Conservation (phyloP, 2,888 invertebrate genomes). For the Pachydiplax longipennis region DNA sequence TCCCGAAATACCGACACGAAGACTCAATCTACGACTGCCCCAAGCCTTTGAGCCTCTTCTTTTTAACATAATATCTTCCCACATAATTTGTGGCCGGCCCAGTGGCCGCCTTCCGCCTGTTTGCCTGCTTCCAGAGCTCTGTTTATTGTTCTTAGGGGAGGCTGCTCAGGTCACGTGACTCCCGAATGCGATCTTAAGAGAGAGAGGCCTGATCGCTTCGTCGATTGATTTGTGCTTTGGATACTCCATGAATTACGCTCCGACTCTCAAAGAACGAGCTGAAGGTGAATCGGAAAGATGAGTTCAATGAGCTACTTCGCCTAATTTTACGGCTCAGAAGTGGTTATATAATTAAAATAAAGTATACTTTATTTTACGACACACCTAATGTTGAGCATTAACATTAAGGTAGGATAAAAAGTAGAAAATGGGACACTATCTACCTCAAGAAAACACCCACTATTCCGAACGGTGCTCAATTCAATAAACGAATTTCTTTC, state of each 20-base stretch:
- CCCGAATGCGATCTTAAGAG: background rate
- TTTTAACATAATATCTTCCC: background rate
- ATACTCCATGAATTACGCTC: background rate
- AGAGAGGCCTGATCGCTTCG: background rate
- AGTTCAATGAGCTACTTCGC: too few species aligned
- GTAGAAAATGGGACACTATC: too few species aligned
- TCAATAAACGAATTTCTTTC: too few species aligned
- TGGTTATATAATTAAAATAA: too few species aligned
- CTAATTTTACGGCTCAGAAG: too few species aligned
- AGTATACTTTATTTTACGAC: too few species aligned
- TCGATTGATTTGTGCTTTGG: background rate
- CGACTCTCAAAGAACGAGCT: too few species aligned
- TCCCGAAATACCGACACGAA: background rate
- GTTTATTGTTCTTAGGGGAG: background rate
- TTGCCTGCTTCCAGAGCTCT: background rate
- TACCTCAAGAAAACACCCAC: too few species aligned
- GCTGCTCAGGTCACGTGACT: background rate
- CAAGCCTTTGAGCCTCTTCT: background rate
- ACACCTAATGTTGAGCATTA: too few species aligned
- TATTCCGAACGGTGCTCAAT: too few species aligned
- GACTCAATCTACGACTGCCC: background rate
- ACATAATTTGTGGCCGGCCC: background rate
- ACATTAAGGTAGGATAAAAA: too few species aligned
- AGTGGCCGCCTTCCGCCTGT: background rate
- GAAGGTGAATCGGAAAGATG: too few species aligned